Conservation (phyloP, 1,140 invertebrate species). For the Drosophila murphyi region DNA sequence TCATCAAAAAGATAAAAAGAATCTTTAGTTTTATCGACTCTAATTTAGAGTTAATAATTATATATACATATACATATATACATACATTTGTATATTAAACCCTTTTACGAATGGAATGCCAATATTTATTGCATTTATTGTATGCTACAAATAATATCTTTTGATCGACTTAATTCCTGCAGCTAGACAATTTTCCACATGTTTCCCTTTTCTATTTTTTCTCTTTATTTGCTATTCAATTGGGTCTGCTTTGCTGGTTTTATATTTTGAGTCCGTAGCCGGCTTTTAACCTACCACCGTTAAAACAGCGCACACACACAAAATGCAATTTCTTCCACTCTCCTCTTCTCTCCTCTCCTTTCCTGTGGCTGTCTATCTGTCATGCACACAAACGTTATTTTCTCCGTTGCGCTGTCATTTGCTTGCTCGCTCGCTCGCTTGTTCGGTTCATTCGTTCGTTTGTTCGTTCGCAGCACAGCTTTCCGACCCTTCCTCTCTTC, state of each 20-base stretch:
- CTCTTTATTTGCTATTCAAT: background rate
- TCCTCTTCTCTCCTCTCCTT: background rate
- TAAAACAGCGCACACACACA: slow-evolving; percentile 3
- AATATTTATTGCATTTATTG: too few relatives aligned
- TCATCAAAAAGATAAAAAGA: too few relatives aligned
- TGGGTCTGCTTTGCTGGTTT: background rate
- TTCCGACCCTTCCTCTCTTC: slow-evolving; percentile 24
- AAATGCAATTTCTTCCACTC: slow-evolving; percentile 18
- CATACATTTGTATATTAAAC: too few relatives aligned
- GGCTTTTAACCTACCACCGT: slow-evolving; percentile 43
- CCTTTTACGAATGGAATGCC: background rate
- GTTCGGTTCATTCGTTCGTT: slow-evolving; percentile 47
- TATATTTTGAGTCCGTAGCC: slow-evolving; percentile 25
- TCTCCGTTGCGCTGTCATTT: slow-evolving; percentile 35
- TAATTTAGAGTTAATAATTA: too few relatives aligned
- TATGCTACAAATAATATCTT: background rate
- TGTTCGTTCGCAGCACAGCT: slow-evolving; percentile 26
- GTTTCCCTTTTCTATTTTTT: slow-evolving; percentile 4
- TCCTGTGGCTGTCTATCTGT: slow-evolving; percentile 1
- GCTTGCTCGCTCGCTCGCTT: slow-evolving; percentile 43
- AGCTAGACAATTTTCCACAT: background rate
- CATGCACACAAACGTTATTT: slow-evolving; percentile 37
- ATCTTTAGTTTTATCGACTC: too few relatives aligned
- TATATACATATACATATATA: too few relatives aligned
- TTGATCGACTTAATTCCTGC: background rate